phyloP scores from a whole-genome alignment of 2,888 invertebrate species.

The Conomelus anceps region DNA sequence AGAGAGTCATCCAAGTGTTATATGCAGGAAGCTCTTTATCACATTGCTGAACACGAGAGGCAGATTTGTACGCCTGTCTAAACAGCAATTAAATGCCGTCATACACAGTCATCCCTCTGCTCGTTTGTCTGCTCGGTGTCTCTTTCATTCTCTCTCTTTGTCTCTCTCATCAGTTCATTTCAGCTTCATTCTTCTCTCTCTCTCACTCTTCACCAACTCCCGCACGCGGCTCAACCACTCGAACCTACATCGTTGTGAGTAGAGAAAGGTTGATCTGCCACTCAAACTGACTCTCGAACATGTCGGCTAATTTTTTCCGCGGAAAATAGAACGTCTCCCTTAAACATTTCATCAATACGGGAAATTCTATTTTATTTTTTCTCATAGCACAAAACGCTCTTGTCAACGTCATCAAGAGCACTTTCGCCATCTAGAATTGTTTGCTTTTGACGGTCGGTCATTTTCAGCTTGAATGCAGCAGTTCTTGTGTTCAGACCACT shows the following conservation, averaged over 20 bases:
- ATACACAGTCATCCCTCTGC: background rate
- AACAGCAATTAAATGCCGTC: background rate
- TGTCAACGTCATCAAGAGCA: background rate
- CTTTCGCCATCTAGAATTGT: background rate
- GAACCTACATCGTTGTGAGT: background rate
- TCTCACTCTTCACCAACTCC: background rate
- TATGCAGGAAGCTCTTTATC: background rate
- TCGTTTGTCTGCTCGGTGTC: no score
- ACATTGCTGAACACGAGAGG: background rate
- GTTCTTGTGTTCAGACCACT: background rate
- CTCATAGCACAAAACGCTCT: background rate
- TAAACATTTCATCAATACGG: no score
- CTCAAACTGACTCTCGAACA: background rate
- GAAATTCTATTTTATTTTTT: background rate
- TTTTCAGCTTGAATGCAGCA: background rate
- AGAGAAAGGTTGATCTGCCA: background rate
- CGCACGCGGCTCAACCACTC: background rate
- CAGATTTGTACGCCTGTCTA: background rate
- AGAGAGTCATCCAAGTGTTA: background rate
- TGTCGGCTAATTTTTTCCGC: background rate
- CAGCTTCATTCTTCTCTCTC: background rate
- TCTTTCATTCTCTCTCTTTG: background rate
- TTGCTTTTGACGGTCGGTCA: background rate
- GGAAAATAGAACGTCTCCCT: background rate
- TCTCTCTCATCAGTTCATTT: background rate